Conservation (phyloP, 1,140 invertebrate genomes). For the Drosophila melanica region DNA sequence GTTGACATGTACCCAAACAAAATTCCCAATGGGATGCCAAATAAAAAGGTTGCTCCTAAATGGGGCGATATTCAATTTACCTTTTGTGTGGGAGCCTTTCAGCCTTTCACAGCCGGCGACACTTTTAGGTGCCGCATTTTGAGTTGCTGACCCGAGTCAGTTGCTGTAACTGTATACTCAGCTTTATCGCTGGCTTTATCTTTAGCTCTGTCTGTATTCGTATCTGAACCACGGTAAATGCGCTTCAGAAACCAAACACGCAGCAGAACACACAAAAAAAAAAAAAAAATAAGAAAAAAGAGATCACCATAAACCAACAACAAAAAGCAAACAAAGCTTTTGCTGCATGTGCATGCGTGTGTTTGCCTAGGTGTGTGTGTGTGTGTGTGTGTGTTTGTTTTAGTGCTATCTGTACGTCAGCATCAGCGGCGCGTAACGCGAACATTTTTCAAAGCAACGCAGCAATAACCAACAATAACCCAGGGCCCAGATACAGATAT, state of each 20-base stretch:
- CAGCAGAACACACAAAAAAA: not conserved
- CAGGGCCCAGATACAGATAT: slow-evolving; percentile 2
- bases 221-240: slow-evolving; percentile 14
- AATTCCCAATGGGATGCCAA: slow-evolving; percentile 18
- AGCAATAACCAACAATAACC: slow-evolving; percentile 66
- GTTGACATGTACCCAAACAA: slow-evolving; percentile 18
- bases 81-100: slow-evolving; percentile 22
- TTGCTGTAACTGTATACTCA: slow-evolving; percentile 5
- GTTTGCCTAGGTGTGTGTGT: slow-evolving; percentile 21
- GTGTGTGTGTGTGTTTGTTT: slow-evolving; percentile 43
- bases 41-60: slow-evolving; percentile 31
- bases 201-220: not conserved
- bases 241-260: not conserved
- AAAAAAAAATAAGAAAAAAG: not conserved
- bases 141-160: slow-evolving; percentile 22
- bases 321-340: slow-evolving; percentile 30
- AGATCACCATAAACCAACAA: slow-evolving; percentile 20
- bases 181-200: not conserved
- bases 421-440: slow-evolving; percentile 70
- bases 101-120: slow-evolving; percentile 10
- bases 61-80: slow-evolving; percentile 47
- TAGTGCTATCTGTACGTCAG: slow-evolving; percentile 75
- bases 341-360: slow-evolving; percentile 31
- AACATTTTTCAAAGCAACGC: slow-evolving; percentile 66
- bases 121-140: slow-evolving; percentile 13